A percentile compares a stretch with the other conserved stretches of the same genome.
phyloP scores from a whole-genome alignment of 2,888 invertebrate genomes.

The Sinohyriopsis cumingii region DNA sequence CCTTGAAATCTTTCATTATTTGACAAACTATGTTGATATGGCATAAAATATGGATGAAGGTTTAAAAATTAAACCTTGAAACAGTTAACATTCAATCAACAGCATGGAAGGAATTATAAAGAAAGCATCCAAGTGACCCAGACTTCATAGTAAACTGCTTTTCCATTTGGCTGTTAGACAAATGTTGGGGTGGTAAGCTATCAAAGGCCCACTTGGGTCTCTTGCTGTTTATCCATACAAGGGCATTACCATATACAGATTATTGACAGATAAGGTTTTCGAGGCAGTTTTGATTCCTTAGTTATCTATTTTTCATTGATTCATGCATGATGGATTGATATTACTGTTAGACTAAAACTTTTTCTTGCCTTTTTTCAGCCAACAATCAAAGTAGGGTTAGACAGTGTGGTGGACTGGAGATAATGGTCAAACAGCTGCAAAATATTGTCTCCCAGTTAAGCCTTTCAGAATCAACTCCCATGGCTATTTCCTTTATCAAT shows the following conservation, averaged over 20 bases:
- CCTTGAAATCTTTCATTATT: no score
- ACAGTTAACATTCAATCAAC: no score
- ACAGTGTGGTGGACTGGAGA: conserved; percentile 53
- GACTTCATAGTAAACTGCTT: no score
- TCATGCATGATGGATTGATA: not conserved
- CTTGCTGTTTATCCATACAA: no score
- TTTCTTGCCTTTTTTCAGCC: conserved; percentile 23
- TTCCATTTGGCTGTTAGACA: no score
- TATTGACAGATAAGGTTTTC: not conserved
- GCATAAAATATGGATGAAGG: no score
- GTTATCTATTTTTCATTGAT: not conserved
- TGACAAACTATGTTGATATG: no score
- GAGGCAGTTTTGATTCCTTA: not conserved
- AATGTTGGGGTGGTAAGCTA: no score
- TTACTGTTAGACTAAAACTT: not conserved
- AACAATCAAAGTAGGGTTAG: conserved; percentile 53
- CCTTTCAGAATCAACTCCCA: conserved; percentile 2
- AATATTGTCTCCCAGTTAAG: conserved; percentile 21
- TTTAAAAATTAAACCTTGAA: no score
- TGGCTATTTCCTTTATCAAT: conserved; percentile 38
- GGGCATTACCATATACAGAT: not conserved
- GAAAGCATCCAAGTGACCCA: no score
- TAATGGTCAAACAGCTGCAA: conserved; percentile 35
- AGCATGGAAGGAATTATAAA: no score
- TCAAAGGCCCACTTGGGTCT: no score